Conservation (phyloP, 2,888 invertebrate genomes). For the Gymnosoma rotundatum region DNA sequence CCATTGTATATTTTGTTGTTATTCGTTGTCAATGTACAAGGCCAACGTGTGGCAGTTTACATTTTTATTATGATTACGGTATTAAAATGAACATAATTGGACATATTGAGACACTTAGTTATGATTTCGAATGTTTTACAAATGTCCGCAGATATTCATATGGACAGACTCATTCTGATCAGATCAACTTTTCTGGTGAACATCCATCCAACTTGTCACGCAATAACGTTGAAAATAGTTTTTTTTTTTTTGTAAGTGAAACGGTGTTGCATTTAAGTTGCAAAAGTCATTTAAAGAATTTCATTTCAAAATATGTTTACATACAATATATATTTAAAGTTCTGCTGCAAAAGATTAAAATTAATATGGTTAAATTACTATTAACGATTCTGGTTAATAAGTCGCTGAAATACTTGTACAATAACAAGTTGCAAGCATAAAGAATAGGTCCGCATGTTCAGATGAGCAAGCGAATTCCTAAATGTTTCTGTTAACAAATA, state of each 20-base stretch:
- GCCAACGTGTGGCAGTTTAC: constrained; percentile 78
- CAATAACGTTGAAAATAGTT: constrained; percentile 21
- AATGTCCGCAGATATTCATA: constrained; percentile 18
- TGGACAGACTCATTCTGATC: constrained; percentile 15
- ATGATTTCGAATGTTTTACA: constrained; percentile 53
- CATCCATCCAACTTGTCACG: constrained; percentile 32
- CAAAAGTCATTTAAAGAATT: constrained; percentile 45
- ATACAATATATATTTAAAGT: neutral
- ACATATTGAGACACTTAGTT: constrained; percentile 72
- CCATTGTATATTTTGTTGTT: constrained; percentile 44
- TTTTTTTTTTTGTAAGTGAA: constrained; percentile 9
- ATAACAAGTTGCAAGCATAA: no score
- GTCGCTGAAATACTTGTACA: no score
- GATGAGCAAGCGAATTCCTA: no score
- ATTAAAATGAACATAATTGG: constrained; percentile 73
- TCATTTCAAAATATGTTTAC: neutral
- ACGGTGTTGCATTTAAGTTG: constrained; percentile 14
- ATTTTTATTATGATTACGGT: constrained; percentile 74
- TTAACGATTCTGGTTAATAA: constrained; percentile 8
- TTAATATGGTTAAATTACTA: constrained; percentile 17
- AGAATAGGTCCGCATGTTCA: no score
- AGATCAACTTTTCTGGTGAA: constrained; percentile 4
- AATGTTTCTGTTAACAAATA: no score
- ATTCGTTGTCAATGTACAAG: constrained; percentile 78
- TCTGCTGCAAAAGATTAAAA: constrained; percentile 15